Percentiles rank a stretch among this genome's conserved stretches.
phyloP scores from a whole-genome alignment of 1,140 invertebrate genomes.

The Drosophila sproati region DNA sequence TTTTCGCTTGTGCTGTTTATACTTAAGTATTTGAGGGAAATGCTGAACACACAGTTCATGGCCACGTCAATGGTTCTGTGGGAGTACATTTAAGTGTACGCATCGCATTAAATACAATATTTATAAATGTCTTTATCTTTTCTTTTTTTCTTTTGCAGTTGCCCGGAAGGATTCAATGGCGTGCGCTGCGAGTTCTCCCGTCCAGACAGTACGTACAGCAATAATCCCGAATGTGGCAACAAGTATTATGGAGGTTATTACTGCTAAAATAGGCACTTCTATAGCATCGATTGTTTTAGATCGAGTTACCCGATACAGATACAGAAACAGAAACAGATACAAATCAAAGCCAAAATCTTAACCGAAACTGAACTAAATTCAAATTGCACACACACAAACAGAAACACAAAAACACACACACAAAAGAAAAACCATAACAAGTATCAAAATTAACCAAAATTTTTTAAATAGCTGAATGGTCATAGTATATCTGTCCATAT shows the following conservation, averaged over 20 bases:
- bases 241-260: conserved; percentile 82
- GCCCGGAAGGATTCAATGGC: conserved; percentile 92
- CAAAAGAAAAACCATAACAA: background rate
- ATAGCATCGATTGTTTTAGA: conserved; percentile 84
- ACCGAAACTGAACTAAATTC: conserved; percentile 7
- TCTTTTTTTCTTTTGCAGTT: conserved; percentile 86
- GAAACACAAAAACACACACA: too few species aligned
- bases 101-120: conserved; percentile 20
- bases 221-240: conserved; percentile 72
- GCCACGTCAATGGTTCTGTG: conserved; percentile 37
- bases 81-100: conserved; percentile 29
- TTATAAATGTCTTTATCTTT: conserved; percentile 18
- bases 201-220: conserved; percentile 84
- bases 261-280: conserved; percentile 85
- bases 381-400: background rate
- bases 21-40: conserved; percentile 41
- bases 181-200: conserved; percentile 89
- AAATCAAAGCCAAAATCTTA: conserved; percentile 37
- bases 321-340: background rate
- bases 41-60: conserved; percentile 65
- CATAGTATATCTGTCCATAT: conserved; percentile 17
- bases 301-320: conserved; percentile 48
- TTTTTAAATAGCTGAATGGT: conserved; percentile 10
- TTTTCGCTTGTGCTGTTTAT: conserved; percentile 58
- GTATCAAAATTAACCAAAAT: conserved; percentile 33